Evolutionary conservation across 2,797 vertebrate species (phyloP), one percentile per base, ranked within the genome.

Genomic region (Gallinago stenura): DNA sequence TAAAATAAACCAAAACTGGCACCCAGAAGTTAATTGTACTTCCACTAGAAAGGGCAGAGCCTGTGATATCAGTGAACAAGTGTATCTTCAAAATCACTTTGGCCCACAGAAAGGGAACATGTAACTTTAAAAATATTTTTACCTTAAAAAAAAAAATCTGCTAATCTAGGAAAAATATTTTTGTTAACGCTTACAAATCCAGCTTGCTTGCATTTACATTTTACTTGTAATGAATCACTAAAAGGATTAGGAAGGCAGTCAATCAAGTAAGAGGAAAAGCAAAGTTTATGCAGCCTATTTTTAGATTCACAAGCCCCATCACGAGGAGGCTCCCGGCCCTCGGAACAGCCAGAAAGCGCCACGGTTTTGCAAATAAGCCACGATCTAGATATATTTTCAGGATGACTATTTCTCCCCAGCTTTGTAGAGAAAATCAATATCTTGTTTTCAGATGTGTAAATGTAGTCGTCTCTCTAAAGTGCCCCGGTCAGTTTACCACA

Each of bases 401-500:
- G 92, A 95, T 48, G 89, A 89, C 83, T 88, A 78, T 96, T 98
- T 93, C 93, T 98, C 89, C 95, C 84, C 75, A 92, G 95, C 94
- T 95, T 96, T 95, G 95, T 89, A 94, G 95, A 96, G 81, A 97
- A 98, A 98, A 98, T 98, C 98, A 98, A 98, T 98, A 98, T 98
- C 97, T 97, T 95, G 98, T 98, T 98, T 98, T 98, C 97, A 97
- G 97, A 97, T 96, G 98, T 97, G 98, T 98, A 98, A 98, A 98
- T 98, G 97, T 90, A 97, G 97, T 95, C 89, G 79, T 98, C 98
- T 98, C 97, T 98, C 97, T 96, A 94, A 98, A 98, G 98, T 98
- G 97, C 98, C 98, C 98, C 87, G 99, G 99, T 99, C 99, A 99
- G 98, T 98, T 97, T 97, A 98, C 95, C 98, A 98, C 98, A 98